A percentile compares a stretch with the other conserved stretches of the same genome.
phyloP scores from a whole-genome alignment of 2,888 invertebrate species.

The Tryphoninae sp. region DNA sequence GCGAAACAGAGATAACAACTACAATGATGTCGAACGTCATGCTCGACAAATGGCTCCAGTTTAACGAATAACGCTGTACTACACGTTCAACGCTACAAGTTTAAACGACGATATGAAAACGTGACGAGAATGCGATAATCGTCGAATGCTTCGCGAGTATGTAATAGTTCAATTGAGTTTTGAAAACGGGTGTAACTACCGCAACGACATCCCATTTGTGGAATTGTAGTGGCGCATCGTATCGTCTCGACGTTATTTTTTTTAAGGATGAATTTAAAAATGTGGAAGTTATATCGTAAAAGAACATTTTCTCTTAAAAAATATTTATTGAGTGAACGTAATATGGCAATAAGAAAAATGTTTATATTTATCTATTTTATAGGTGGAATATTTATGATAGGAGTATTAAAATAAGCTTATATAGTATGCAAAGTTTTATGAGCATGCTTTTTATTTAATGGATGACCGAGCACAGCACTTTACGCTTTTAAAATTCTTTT shows the following conservation, averaged over 20 bases:
- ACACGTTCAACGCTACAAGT: slow-evolving; percentile 63
- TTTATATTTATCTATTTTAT: no score
- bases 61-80: slow-evolving; percentile 64
- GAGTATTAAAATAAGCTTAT: no score
- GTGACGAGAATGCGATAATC: slow-evolving; percentile 60
- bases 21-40: slow-evolving; percentile 65
- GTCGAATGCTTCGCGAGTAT: slow-evolving; percentile 45
- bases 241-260: neutral
- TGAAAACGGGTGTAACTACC: slow-evolving; percentile 21
- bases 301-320: neutral
- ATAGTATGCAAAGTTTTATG: no score
- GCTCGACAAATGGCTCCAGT: slow-evolving; percentile 64
- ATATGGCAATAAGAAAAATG: no score
- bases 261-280: neutral
- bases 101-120: slow-evolving; percentile 65
- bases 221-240: slow-evolving; percentile 11
- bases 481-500: no score
- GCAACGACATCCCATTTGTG: slow-evolving; percentile 25
- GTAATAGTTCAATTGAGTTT: slow-evolving; percentile 44
- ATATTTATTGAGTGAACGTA: no score
- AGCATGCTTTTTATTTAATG: no score
- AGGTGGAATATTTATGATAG: no score
- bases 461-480: no score
- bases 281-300: neutral
- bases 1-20: slow-evolving; percentile 59